phyloP scores from a whole-genome alignment of 2,113 vertebrate species.

The Jaculus jaculus region DNA sequence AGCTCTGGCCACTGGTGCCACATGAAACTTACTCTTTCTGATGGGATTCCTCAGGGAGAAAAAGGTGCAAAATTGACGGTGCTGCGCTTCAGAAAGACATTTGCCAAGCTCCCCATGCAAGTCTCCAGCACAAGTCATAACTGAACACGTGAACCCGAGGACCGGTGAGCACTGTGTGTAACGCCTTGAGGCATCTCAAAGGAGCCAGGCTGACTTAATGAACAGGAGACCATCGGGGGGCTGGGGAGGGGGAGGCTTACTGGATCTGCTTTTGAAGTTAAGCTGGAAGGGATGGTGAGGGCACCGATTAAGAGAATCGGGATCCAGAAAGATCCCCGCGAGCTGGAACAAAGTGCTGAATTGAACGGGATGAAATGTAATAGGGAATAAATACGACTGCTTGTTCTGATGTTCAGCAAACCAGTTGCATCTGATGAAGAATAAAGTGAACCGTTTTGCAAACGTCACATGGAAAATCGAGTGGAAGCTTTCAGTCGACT shows the following conservation, averaged over 20 bases:
- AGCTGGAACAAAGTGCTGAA: conserved; percentile 20
- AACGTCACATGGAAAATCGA: neutral
- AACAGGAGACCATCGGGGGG: neutral
- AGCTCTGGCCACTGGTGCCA: neutral
- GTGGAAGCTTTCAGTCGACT: neutral
- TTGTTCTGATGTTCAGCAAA: conserved; percentile 19
- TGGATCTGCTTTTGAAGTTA: conserved; percentile 47
- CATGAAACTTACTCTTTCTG: neutral
- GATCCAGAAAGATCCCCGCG: conserved; percentile 12
- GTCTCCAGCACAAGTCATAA: neutral
- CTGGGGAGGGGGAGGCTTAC: neutral
- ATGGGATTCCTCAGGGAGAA: neutral
- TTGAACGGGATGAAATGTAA: conserved; percentile 13
- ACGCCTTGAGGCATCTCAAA: neutral
- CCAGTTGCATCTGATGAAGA: neutral
- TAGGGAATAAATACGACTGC: conserved; percentile 26
- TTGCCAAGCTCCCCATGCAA: neutral
- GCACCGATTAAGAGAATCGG: neutral
- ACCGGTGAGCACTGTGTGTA: neutral
- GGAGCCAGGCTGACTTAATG: neutral
- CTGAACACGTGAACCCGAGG: neutral
- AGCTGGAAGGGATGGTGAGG: neutral
- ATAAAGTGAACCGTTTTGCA: neutral
- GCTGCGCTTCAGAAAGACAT: conserved; percentile 38
- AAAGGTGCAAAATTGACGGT: neutral